These are phyloP conservation scores for Bovichtus diacanthus DNA, from an alignment of 2,797 vertebrate genomes.

Conservation along the genomic window DNA sequence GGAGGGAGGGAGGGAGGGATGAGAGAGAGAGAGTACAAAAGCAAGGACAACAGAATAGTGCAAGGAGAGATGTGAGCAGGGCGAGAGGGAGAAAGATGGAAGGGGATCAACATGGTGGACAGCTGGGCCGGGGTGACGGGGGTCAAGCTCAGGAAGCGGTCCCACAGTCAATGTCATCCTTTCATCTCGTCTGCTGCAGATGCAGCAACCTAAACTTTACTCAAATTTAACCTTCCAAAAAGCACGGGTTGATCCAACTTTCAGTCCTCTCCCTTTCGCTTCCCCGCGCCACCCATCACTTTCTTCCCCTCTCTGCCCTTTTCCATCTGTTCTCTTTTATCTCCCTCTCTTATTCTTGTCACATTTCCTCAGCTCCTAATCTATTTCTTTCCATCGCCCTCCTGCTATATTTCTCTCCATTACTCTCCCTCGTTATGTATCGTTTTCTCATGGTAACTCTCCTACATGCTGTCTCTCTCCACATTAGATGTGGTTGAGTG, in stretches of 20 bases:
- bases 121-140: slow-evolving; percentile 69
- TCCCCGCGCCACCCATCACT: slow-evolving; percentile 47
- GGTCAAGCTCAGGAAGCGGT: slow-evolving; percentile 73
- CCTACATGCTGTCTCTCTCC: slow-evolving; percentile 54
- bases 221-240: slow-evolving; percentile 73
- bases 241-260: slow-evolving; percentile 61
- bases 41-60: slow-evolving; percentile 64
- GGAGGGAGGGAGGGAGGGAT: slow-evolving; percentile 32
- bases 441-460: slow-evolving; percentile 53
- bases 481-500: slow-evolving; percentile 72
- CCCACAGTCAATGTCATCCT: slow-evolving; percentile 72
- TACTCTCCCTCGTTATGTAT: slow-evolving; percentile 53
- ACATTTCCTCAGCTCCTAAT: slow-evolving; percentile 59
- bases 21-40: slow-evolving; percentile 44
- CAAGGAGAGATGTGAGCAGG: slow-evolving; percentile 43
- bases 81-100: slow-evolving; percentile 41
- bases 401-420: slow-evolving; percentile 52
- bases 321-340: slow-evolving; percentile 75
- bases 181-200: slow-evolving; percentile 70
- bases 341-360: slow-evolving; percentile 63
- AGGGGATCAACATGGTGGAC: slow-evolving; percentile 64
- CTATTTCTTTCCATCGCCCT: slow-evolving; percentile 48
- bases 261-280: slow-evolving; percentile 46
- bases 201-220: slow-evolving; percentile 64
- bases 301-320: slow-evolving; percentile 56